These are phyloP conservation scores for Conus canariensis DNA, from an alignment of 2,888 invertebrate species.

Conservation along the genomic window DNA sequence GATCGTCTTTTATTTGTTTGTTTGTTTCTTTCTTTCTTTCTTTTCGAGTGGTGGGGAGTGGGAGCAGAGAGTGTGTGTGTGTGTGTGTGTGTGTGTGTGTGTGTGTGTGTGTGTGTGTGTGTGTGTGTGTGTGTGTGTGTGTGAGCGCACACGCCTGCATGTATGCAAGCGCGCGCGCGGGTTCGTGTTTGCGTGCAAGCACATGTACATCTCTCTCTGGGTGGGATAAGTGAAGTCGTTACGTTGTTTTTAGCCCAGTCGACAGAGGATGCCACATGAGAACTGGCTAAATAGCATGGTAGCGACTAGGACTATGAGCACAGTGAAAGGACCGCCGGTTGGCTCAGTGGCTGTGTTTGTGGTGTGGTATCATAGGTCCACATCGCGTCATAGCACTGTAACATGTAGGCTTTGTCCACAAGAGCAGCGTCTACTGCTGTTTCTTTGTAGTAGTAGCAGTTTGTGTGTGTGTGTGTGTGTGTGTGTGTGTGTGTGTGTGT, in stretches of 20 bases:
- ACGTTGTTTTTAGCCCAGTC: too few species aligned
- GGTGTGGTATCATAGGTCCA: too few species aligned
- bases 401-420: too few species aligned
- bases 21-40: too few species aligned
- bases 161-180: neutral
- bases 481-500: slow-evolving; percentile 13
- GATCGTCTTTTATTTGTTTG: neutral
- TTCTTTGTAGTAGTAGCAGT: neutral
- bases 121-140: slow-evolving; percentile 19
- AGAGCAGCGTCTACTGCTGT: too few species aligned
- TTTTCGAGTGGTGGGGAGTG: neutral
- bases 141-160: neutral
- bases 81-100: neutral
- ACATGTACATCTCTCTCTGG: neutral
- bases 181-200: neutral
- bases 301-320: too few species aligned
- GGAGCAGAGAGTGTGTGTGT: neutral
- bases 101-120: neutral
- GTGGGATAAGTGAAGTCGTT: too few species aligned
- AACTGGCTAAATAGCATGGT: too few species aligned
- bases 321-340: too few species aligned
- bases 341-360: too few species aligned
- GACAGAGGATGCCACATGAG: too few species aligned
- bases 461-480: slow-evolving; percentile 14
- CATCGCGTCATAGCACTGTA: too few species aligned